phyloP scores from a whole-genome alignment of 2,113 vertebrate species.

The Smithornis capensis region DNA sequence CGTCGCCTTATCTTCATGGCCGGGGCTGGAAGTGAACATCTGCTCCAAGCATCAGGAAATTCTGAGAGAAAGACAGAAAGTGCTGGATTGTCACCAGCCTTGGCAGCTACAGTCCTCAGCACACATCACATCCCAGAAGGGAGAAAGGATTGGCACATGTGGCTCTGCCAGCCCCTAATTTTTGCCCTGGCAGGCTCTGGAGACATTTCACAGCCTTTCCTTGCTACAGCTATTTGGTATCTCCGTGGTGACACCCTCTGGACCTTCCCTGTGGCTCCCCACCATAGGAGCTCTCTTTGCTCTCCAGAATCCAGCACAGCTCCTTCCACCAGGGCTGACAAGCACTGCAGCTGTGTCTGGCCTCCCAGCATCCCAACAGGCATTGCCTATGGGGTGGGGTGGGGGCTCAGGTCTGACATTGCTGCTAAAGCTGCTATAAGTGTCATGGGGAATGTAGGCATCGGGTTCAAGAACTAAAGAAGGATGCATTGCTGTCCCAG shows the following conservation, averaged over 20 bases:
- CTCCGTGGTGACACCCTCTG: fast-evolving
- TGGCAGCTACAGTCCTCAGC: not conserved
- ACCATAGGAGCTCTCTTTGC: fast-evolving
- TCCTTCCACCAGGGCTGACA: not conserved
- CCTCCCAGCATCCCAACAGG: not conserved
- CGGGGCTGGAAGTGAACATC: not conserved
- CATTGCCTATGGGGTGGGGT: fast-evolving
- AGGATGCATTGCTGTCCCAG: fast-evolving
- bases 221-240: fast-evolving
- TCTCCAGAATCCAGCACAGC: not conserved
- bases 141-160: fast-evolving
- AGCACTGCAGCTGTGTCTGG: not conserved
- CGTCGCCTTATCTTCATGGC: fast-evolving
- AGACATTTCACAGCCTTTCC: not conserved
- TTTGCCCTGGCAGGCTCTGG: not conserved
- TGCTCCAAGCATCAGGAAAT: slow-evolving; percentile 58
- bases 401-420: fast-evolving
- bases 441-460: fast-evolving
- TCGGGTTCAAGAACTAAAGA: not conserved
- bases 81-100: fast-evolving
- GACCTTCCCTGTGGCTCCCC: not conserved
- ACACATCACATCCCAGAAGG: not conserved
- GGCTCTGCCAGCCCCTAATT: not conserved
- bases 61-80: not conserved
- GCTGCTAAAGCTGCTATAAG: not conserved